phyloP scores from a whole-genome alignment of 2,113 vertebrate genomes.

The Sapayoa aenigma region DNA sequence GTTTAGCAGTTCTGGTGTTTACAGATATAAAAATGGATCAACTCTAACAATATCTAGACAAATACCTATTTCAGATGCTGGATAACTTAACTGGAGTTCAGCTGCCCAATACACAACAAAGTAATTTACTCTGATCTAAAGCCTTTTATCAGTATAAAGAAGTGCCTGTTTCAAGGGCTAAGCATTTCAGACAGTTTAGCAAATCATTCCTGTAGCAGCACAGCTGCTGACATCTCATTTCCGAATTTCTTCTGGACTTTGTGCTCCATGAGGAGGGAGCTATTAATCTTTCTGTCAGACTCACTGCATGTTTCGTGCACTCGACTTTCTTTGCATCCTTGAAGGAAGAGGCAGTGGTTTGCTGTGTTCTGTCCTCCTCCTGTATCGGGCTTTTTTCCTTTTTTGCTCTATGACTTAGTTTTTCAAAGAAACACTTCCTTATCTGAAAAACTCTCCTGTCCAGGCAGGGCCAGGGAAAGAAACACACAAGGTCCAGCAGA shows the following conservation, averaged over 20 bases:
- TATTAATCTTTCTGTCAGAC: constrained; percentile 13
- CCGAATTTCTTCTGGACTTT: constrained; percentile 1
- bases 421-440: background rate
- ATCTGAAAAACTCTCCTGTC: background rate
- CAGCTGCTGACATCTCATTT: constrained; percentile 23
- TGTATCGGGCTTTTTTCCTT: background rate
- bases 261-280: background rate
- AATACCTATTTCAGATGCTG: background rate
- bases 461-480: background rate
- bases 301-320: background rate
- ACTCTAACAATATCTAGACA: background rate
- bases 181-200: background rate
- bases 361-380: background rate
- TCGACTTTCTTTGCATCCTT: background rate
- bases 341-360: background rate
- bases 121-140: background rate
- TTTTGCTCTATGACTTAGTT: background rate
- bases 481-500: background rate
- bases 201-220: background rate
- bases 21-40: background rate
- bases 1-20: background rate
- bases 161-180: background rate
- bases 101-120: background rate
- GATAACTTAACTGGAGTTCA: background rate
- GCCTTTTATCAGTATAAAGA: background rate